phyloP scores from a whole-genome alignment of 2,113 vertebrate genomes.

The Aythya baeri region DNA sequence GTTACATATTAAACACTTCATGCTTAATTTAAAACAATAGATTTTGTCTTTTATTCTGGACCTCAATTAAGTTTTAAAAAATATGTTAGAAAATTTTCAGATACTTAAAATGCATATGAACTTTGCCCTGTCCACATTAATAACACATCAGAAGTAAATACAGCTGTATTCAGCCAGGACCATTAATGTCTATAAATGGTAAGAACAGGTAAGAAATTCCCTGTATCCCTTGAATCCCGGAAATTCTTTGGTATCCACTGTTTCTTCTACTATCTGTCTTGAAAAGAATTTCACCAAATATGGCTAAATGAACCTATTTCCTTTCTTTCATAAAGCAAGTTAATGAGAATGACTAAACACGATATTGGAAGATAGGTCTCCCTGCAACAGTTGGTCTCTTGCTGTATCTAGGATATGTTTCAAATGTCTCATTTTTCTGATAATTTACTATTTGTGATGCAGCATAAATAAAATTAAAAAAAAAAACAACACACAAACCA shows the following conservation, averaged over 20 bases:
- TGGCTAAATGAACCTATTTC: neutral
- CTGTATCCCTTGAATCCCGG: too few species aligned
- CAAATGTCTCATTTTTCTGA: neutral
- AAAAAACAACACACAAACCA: neutral
- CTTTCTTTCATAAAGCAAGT: neutral
- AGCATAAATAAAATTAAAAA: neutral
- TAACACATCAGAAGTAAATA: neutral
- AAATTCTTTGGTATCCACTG: neutral
- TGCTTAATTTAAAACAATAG: neutral
- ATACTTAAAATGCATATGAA: neutral
- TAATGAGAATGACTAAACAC: neutral
- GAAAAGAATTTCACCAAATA: neutral
- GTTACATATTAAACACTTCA: neutral
- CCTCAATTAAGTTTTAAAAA: neutral
- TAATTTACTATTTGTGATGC: conserved; percentile 5
- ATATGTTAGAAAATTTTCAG: neutral
- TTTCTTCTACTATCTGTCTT: neutral
- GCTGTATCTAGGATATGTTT: neutral
- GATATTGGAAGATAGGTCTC: neutral
- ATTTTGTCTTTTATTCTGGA: neutral
- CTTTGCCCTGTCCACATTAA: neutral
- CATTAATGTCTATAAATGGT: neutral
- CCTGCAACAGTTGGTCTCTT: neutral
- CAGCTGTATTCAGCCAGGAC: neutral
- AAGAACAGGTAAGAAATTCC: neutral